Evolutionary conservation across 2,888 invertebrate species (phyloP).

Genomic region (Clepsis dumicolana): DNA sequence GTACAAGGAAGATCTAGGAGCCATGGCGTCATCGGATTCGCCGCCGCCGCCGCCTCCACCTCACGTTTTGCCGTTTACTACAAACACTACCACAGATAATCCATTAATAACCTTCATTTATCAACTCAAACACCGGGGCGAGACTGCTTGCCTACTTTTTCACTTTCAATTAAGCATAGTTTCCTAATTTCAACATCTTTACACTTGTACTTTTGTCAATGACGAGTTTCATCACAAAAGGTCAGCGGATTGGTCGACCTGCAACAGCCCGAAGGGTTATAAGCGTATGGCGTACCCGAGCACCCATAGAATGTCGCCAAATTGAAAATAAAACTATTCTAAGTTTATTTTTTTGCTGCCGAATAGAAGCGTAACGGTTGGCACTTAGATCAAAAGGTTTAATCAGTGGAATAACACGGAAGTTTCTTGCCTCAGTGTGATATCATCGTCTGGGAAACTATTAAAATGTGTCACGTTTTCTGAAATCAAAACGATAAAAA

Average conservation of each 20-base stretch:
- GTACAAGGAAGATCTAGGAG: conserved; percentile 78
- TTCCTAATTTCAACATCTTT: conserved; percentile 54
- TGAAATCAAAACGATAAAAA: conserved; percentile 15
- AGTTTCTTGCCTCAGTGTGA: conserved; percentile 41
- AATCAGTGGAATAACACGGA: conserved; percentile 41
- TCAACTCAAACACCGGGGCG: conserved; percentile 49
- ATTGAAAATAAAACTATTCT: conserved; percentile 28
- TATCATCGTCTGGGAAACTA: conserved; percentile 39
- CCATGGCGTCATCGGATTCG: conserved; percentile 73
- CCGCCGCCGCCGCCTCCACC: conserved; percentile 49
- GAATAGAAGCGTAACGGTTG: conserved; percentile 33
- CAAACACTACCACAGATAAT: conserved; percentile 47
- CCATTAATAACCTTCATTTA: conserved; percentile 50
- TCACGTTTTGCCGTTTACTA: conserved; percentile 62
- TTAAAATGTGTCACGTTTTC: conserved; percentile 28
- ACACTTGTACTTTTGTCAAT: conserved; percentile 57
- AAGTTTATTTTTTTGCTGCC: conserved; percentile 29
- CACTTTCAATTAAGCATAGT: conserved; percentile 59
- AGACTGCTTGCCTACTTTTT: conserved; percentile 54
- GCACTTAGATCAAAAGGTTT: conserved; percentile 29
- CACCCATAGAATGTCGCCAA: conserved; percentile 32
- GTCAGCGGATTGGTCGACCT: not conserved
- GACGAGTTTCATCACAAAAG: not conserved
- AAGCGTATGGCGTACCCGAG: conserved; percentile 38
- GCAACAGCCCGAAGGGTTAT: conserved; percentile 18